phyloP scores from a whole-genome alignment of 2,797 vertebrate genomes.

The Acrocephalus scirpaceus region DNA sequence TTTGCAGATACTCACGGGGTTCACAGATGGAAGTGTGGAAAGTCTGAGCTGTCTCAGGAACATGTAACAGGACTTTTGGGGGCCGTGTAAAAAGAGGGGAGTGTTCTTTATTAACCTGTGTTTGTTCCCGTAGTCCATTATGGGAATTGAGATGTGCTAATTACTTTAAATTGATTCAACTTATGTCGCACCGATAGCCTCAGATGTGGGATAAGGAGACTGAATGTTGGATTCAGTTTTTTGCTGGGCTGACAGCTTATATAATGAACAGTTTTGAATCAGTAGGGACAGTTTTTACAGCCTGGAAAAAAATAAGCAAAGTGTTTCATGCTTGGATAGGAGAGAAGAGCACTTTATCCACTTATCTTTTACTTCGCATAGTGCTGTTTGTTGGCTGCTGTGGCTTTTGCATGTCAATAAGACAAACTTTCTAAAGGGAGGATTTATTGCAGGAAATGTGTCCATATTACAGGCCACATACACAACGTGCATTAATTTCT shows the following conservation, averaged over 20 bases:
- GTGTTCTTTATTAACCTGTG: neutral
- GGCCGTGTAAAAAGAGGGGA: neutral
- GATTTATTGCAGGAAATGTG: neutral
- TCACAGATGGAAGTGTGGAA: neutral
- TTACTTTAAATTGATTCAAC: neutral
- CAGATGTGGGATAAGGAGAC: neutral
- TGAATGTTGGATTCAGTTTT: neutral
- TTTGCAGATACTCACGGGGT: neutral
- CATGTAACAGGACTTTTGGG: neutral
- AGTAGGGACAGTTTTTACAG: neutral
- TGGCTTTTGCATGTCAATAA: neutral
- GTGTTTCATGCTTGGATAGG: neutral
- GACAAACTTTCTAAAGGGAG: neutral
- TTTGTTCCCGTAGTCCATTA: neutral
- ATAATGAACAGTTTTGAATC: neutral
- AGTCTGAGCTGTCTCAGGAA: constrained; percentile 9
- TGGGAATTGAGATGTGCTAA: neutral
- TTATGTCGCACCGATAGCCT: neutral
- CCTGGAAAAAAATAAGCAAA: neutral
- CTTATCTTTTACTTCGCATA: neutral
- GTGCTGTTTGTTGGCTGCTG: neutral
- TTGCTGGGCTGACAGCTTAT: neutral
- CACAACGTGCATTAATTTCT: neutral
- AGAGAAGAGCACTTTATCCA: neutral
- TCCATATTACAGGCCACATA: neutral